A percentile compares a stretch with the other conserved stretches of the same genome.
Conservation (phyloP, 2,888 invertebrate species). For the Sympetrum striolatum region DNA sequence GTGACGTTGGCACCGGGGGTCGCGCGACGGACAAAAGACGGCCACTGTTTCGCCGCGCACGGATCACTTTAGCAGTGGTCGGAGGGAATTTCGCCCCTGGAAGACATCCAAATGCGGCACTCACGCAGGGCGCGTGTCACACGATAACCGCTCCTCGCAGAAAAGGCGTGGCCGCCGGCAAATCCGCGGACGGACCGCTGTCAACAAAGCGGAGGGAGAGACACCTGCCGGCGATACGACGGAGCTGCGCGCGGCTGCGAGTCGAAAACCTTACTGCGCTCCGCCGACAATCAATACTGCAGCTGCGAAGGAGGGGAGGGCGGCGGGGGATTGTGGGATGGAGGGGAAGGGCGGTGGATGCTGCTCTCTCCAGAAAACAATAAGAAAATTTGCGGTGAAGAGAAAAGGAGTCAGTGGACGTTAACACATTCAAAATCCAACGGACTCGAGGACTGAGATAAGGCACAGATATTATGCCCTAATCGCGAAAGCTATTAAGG, state of each 20-base stretch:
- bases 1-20: background rate
- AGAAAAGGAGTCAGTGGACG: too few species aligned
- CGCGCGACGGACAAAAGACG: background rate
- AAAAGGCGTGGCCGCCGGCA: background rate
- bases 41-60: background rate
- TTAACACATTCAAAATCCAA: too few species aligned
- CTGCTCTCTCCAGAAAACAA: background rate
- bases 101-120: background rate
- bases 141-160: background rate
- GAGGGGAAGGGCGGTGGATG: background rate
- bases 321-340: background rate
- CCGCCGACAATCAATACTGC: constrained; percentile 35
- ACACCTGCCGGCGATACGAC: background rate
- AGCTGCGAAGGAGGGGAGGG: background rate
- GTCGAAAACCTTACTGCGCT: constrained; percentile 20
- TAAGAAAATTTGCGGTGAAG: too few species aligned
- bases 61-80: background rate
- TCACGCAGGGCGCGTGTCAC: background rate
- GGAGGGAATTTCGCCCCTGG: background rate
- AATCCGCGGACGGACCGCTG: background rate
- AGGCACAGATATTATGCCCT: too few species aligned
- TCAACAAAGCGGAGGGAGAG: background rate
- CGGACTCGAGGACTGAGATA: too few species aligned
- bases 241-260: constrained; percentile 10
- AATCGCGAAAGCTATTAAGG: too few species aligned